A percentile compares a stretch with the other conserved stretches of the same genome.
Conservation (phyloP, 2,797 vertebrate genomes). For the Pangasius krempfi region DNA sequence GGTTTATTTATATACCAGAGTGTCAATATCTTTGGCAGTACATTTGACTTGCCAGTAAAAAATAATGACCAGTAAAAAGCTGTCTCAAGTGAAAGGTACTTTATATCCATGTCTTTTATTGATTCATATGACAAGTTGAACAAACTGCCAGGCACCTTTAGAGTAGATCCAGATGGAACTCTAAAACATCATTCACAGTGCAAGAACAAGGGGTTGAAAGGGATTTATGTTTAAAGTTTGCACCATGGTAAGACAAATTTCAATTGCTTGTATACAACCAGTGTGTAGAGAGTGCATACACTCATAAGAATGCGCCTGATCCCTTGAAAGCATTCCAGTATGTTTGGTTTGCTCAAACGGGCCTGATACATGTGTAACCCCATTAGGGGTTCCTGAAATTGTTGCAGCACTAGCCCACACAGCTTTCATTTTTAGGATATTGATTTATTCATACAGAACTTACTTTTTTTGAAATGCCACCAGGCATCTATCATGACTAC, state of each 20-base stretch:
- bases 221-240: neutral
- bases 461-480: neutral
- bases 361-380: neutral
- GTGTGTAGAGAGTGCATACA: neutral
- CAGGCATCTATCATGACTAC: neutral
- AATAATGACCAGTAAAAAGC: neutral
- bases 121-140: neutral
- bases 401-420: neutral
- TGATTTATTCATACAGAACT: neutral
- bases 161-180: neutral
- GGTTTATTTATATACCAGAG: constrained; percentile 1
- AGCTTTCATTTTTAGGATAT: neutral
- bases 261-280: neutral
- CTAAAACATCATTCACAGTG: neutral
- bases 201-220: neutral
- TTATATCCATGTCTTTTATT: neutral
- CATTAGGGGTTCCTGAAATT: neutral
- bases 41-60: neutral
- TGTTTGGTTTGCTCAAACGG: neutral
- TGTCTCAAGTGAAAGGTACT: neutral
- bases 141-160: neutral
- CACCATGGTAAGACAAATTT: neutral
- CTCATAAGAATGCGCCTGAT: neutral
- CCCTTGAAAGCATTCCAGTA: neutral
- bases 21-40: neutral